phyloP scores from a whole-genome alignment of 1,140 invertebrate species.

The Paraescarpia echinospica region DNA sequence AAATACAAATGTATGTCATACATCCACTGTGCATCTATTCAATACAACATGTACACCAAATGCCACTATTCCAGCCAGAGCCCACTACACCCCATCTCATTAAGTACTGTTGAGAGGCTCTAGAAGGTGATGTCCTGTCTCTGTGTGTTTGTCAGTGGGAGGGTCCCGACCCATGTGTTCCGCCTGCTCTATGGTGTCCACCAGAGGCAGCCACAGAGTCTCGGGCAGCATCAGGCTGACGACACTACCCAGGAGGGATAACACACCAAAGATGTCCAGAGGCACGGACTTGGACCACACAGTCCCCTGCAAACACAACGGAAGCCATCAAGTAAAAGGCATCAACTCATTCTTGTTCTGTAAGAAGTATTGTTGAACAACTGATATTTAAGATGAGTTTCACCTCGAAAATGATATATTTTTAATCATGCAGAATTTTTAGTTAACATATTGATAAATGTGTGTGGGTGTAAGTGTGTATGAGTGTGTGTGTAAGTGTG shows the following conservation, averaged over 20 bases:
- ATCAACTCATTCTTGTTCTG: no score
- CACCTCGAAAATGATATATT: no score
- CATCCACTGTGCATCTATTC: not conserved
- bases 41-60: not conserved
- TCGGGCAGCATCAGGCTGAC: constrained; percentile 38
- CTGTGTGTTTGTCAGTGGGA: not conserved
- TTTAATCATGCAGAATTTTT: no score
- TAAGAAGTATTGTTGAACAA: no score
- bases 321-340: no score
- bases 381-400: no score
- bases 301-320: constrained; percentile 30
- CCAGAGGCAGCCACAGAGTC: constrained; percentile 37
- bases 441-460: no score
- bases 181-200: constrained; percentile 41
- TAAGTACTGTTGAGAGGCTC: not conserved
- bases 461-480: no score
- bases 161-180: constrained; percentile 22
- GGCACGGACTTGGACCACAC: constrained; percentile 31
- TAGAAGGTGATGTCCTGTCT: not conserved
- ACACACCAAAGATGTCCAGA: constrained; percentile 22
- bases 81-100: not conserved
- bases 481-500: no score
- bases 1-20: not conserved
- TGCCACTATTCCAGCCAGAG: not conserved
- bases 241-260: constrained; percentile 35